These are phyloP conservation scores for Rhinoraja longicauda DNA, from an alignment of 2,797 vertebrate genomes.

Conservation along the genomic window DNA sequence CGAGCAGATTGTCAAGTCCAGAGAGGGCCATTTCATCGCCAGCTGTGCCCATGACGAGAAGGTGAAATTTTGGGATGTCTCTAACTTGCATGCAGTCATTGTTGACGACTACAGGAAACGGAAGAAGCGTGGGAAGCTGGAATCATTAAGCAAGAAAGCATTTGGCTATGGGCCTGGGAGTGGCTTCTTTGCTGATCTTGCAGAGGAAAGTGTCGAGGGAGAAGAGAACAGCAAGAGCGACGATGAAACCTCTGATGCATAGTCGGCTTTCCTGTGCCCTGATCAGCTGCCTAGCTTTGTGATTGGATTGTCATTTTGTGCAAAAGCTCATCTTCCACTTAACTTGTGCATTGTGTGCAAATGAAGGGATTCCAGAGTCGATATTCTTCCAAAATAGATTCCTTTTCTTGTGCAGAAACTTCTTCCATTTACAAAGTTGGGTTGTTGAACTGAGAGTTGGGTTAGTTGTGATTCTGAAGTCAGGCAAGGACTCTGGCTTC, in stretches of 20 bases:
- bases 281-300: too few species aligned
- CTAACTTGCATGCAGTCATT: conserved; percentile 53
- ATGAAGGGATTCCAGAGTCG: not conserved
- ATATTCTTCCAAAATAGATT: not conserved
- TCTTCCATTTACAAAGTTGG: not conserved
- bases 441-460: not conserved
- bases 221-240: conserved; percentile 46
- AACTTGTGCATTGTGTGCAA: not conserved
- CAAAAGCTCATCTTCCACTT: not conserved
- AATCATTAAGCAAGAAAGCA: conserved; percentile 77
- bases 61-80: conserved; percentile 89
- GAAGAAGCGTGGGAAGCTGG: conserved; percentile 71
- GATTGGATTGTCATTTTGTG: not conserved
- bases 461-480: too few species aligned
- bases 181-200: conserved; percentile 80
- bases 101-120: conserved; percentile 78
- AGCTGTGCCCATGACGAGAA: conserved; percentile 87
- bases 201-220: conserved; percentile 54
- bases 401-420: too few species aligned
- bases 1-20: conserved; percentile 70
- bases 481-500: too few species aligned
- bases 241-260: conserved; percentile 38
- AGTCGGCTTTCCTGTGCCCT: too few species aligned
- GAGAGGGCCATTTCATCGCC: conserved; percentile 65
- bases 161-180: conserved; percentile 56